These are phyloP conservation scores for Habroteleia sp. DNA, from an alignment of 2,888 invertebrate species.

Conservation along the genomic window DNA sequence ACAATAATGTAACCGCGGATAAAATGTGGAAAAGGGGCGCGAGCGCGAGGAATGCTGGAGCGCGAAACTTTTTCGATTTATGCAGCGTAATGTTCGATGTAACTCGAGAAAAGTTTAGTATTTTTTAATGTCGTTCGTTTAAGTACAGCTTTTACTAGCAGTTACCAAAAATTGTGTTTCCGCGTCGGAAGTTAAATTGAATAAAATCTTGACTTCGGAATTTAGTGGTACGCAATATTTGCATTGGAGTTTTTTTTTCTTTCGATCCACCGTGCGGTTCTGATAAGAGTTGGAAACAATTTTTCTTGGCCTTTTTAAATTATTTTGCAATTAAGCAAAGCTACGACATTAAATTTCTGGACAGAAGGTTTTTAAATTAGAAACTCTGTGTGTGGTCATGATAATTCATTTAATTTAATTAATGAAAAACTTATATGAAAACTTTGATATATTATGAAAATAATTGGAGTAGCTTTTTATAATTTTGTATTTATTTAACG, in stretches of 20 bases:
- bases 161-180: slow-evolving; percentile 50
- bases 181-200: slow-evolving; percentile 42
- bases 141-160: slow-evolving; percentile 47
- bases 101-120: slow-evolving; percentile 39
- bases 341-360: too few species aligned
- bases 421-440: too few species aligned
- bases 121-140: slow-evolving; percentile 50
- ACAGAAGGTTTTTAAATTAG: too few species aligned
- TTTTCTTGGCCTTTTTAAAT: neutral
- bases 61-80: slow-evolving; percentile 53
- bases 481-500: too few species aligned
- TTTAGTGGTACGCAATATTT: slow-evolving; percentile 31
- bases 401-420: too few species aligned
- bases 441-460: too few species aligned
- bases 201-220: slow-evolving; percentile 47
- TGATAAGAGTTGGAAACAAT: neutral
- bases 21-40: slow-evolving; percentile 18
- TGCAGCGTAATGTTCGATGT: slow-evolving; percentile 41
- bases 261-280: too few species aligned
- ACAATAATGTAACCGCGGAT: slow-evolving; percentile 22
- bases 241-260: slow-evolving; percentile 23
- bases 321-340: too few species aligned
- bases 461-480: too few species aligned
- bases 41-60: slow-evolving; percentile 4
- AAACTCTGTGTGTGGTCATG: too few species aligned